Percentiles rank a stretch among this genome's conserved stretches.
These are phyloP conservation scores for Caenorhabditis latens DNA, from an alignment of 1,140 invertebrate genomes.

Conservation along the genomic window DNA sequence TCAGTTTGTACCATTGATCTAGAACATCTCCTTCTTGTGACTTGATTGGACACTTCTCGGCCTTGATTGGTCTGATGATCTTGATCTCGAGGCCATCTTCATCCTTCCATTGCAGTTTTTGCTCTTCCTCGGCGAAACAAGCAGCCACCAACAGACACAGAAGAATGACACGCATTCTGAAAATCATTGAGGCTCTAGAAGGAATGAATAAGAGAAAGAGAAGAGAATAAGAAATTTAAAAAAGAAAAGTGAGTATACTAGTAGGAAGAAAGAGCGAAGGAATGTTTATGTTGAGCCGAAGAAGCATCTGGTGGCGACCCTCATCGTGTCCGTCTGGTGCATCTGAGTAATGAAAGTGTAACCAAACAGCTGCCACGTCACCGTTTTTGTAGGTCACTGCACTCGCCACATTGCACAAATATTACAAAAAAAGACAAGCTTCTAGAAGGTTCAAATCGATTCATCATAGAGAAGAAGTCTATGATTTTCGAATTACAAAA, in stretches of 20 bases:
- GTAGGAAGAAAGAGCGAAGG: background rate
- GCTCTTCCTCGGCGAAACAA: conserved; percentile 49
- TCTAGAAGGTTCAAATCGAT: too few species aligned
- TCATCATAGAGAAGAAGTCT: too few species aligned
- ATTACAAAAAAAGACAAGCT: background rate
- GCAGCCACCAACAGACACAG: background rate
- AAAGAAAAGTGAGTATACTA: background rate
- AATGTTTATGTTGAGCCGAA: conserved; percentile 19
- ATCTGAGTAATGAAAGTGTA: conserved; percentile 11
- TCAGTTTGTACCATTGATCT: conserved; percentile 76
- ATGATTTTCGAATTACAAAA: too few species aligned
- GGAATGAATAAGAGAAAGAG: background rate
- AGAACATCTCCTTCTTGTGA: conserved; percentile 75
- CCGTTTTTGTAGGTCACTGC: conserved; percentile 17
- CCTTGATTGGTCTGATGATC: conserved; percentile 74
- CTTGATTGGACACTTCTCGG: conserved; percentile 76
- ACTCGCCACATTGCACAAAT: background rate
- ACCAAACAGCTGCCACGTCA: conserved; percentile 44
- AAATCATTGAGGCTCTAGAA: background rate
- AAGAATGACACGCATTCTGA: conserved; percentile 48
- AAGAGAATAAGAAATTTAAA: background rate
- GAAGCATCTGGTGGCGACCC: conserved; percentile 8
- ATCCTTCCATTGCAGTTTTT: conserved; percentile 67
- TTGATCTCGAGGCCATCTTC: conserved; percentile 77
- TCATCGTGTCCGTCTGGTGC: background rate